phyloP scores from a whole-genome alignment of 2,888 invertebrate genomes.

The Pristionchus fissidentatus region DNA sequence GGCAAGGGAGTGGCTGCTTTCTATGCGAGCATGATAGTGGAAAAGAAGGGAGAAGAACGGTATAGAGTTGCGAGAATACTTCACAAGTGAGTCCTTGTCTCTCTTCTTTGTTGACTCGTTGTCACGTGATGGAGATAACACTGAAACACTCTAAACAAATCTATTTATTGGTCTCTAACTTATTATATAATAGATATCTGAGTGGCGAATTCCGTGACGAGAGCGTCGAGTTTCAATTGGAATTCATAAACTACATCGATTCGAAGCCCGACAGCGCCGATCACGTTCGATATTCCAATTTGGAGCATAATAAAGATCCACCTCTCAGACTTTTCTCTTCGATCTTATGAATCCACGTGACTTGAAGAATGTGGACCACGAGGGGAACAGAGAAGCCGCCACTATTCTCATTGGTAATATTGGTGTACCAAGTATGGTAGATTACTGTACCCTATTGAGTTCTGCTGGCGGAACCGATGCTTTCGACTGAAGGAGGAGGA shows the following conservation, averaged over 20 bases:
- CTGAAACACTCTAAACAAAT: too few relatives aligned
- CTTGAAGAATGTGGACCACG: background rate
- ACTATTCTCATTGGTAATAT: conserved; percentile 63
- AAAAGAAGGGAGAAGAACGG: conserved; percentile 37
- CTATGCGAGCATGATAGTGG: conserved; percentile 28
- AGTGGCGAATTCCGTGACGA: conserved; percentile 60
- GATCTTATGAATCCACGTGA: conserved; percentile 48
- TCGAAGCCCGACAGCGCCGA: conserved; percentile 49
- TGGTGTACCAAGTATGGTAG: too few relatives aligned
- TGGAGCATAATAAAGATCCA: too few relatives aligned
- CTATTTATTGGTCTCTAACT: too few relatives aligned
- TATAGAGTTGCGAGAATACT: conserved; percentile 12
- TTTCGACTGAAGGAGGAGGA: conserved; percentile 53
- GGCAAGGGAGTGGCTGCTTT: conserved; percentile 41
- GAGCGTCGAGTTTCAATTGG: conserved; percentile 53
- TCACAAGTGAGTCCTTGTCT: background rate
- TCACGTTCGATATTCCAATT: background rate
- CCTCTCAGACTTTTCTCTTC: conserved; percentile 52
- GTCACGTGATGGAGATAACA: too few relatives aligned
- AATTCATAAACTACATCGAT: conserved; percentile 60
- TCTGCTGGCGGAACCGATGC: conserved; percentile 57
- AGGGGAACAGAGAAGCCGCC: conserved; percentile 53
- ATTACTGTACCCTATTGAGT: conserved; percentile 49
- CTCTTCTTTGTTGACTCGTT: too few relatives aligned
- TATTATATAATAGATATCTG: conserved; percentile 62